Conservation (phyloP, 2,888 invertebrate genomes). For the Colostygia pectinataria region DNA sequence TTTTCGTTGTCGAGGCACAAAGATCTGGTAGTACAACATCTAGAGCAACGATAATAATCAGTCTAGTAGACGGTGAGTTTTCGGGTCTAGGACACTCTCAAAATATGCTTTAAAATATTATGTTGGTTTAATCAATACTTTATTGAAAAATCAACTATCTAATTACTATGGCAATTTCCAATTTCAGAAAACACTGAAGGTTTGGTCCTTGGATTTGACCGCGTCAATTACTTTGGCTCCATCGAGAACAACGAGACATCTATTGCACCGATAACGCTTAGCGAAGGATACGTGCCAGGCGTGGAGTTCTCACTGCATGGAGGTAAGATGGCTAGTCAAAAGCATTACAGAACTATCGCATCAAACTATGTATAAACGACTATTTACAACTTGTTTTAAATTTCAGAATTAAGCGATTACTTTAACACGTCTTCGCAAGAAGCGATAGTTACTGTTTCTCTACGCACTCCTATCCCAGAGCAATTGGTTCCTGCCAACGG, state of each 20-base stretch:
- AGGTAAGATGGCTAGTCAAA: constrained; percentile 29
- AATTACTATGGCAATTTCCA: background rate
- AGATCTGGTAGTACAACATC: constrained; percentile 19
- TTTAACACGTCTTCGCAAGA: constrained; percentile 12
- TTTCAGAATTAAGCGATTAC: constrained; percentile 19
- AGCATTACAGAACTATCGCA: background rate
- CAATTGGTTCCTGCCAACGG: constrained; percentile 37
- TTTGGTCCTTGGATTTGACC: constrained; percentile 39
- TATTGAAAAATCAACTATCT: too few species aligned
- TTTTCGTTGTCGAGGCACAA: constrained; percentile 33
- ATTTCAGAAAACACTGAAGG: constrained; percentile 32
- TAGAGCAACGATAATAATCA: constrained; percentile 28
- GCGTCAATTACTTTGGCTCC: constrained; percentile 37
- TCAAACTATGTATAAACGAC: too few species aligned
- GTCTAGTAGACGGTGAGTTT: constrained; percentile 13
- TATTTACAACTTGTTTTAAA: background rate
- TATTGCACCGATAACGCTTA: constrained; percentile 38
- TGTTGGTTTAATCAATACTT: too few species aligned
- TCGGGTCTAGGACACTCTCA: too few species aligned
- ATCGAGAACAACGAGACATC: constrained; percentile 30
- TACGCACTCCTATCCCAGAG: constrained; percentile 38
- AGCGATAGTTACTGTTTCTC: constrained; percentile 13
- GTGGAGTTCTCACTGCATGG: constrained; percentile 41
- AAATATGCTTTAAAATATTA: too few species aligned
- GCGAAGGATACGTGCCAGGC: constrained; percentile 36